Evolutionary conservation across 2,797 vertebrate species (phyloP), one percentile per base, ranked within the genome.

Genomic region (Phrynocephalus vlangalii): DNA sequence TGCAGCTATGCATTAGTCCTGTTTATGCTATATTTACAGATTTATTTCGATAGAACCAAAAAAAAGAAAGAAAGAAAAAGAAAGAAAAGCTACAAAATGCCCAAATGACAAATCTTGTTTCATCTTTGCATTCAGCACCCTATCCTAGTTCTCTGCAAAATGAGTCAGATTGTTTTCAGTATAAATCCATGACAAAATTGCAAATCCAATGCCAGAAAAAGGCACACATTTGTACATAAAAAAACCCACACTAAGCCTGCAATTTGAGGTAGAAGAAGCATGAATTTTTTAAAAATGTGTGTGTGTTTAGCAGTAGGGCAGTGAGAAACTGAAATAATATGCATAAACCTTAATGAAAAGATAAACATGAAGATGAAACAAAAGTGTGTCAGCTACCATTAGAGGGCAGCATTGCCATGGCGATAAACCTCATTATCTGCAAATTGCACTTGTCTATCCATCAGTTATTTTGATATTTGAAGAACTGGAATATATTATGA

Each of bases 381-480:
- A 86, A 7, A 38, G 44, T 72, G 60, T 4, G 20, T 0, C 13
- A 90, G 50, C 0, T 10, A 85, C 92, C 95, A 0, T 87, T 71
- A 93, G 95, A 94, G 95, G 94, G 94, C 94, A 94, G 88, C 89
- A 90, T 86, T n/a, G 90, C 26, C 87, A 75, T 90, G 90, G 11
- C 26, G 0, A 90, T 50, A 33, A 71, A 6, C 0, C 3, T 79
- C 63, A 13, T 70, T 52, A 30, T 5, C 38, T 87, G 70, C 22
- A 26, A 48, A 30, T 52, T 26, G 66, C 9, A 72, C 18, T 44
- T n/a, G 70, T 38, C 11, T 38, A 79, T 26, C 63, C 26, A 38
- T 56, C 48, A n/a, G 38, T 18, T 81, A n/a, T 68, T 68, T 63
- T 38, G 79, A 87, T 72, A 81, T 33, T 68, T 90, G 73, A 85